Conservation (phyloP, 2,113 vertebrate genomes). For the Pan troglodytes region NHGRI_mPanTro3-v2.1_pri NC_072415.2:56584501-56585000, state of each 20-base stretch:
- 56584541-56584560: neutral
- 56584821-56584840: neutral
- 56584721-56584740: neutral
- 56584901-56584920: neutral
- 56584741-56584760: neutral
- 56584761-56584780: neutral
- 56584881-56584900: neutral
- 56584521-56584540: neutral
- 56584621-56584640: neutral
- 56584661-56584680: neutral
- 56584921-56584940: neutral
- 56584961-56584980: neutral
- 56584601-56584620: neutral
- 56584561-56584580: neutral
- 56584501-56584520: neutral
- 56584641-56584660: neutral
- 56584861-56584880: neutral
- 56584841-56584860: rapidly evolving
- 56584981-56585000: neutral
- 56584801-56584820: too few relatives aligned
- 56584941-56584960: neutral
- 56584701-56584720: neutral
- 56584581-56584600: neutral
- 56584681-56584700: neutral
- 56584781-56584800: neutral